These are phyloP conservation scores for Erynnis tages DNA, from an alignment of 2,888 invertebrate genomes.

Conservation along the genomic window DNA sequence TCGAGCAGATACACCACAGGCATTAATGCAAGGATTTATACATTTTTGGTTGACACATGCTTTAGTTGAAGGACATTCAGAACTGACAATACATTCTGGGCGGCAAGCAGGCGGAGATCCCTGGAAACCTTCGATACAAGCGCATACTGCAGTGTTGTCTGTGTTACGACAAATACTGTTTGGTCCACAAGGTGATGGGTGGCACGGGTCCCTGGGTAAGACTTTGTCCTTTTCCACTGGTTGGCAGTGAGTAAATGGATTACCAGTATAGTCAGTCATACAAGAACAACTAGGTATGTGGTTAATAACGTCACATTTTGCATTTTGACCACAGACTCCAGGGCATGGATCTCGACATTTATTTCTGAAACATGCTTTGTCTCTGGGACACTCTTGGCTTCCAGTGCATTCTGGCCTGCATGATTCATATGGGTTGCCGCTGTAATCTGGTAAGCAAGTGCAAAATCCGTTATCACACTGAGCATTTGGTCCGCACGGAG, in stretches of 20 bases:
- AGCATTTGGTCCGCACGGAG: constrained; percentile 88
- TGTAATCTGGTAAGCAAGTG: constrained; percentile 84
- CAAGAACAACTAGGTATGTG: constrained; percentile 89
- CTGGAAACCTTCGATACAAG: constrained; percentile 87
- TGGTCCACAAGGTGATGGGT: constrained; percentile 89
- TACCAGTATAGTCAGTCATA: constrained; percentile 85
- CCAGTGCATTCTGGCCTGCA: constrained; percentile 88
- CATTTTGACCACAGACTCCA: constrained; percentile 87
- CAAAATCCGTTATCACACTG: constrained; percentile 86
- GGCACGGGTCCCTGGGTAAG: constrained; percentile 84
- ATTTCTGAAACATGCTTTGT: constrained; percentile 86
- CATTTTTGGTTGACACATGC: constrained; percentile 93
- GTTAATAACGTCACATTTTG: constrained; percentile 87
- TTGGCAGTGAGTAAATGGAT: constrained; percentile 84
- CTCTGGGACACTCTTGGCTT: constrained; percentile 86
- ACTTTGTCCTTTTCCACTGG: constrained; percentile 49
- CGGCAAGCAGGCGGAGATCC: constrained; percentile 91
- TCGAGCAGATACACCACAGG: constrained; percentile 88
- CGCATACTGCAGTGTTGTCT: constrained; percentile 90
- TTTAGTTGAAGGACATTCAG: constrained; percentile 89
- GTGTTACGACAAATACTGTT: constrained; percentile 89
- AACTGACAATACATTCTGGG: constrained; percentile 92
- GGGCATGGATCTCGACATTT: constrained; percentile 89
- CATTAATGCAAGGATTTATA: constrained; percentile 90
- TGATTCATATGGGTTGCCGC: constrained; percentile 86